phyloP scores from a whole-genome alignment of 30 jellyfish, hydroid and myxozoan species.

The Aurelia sp. region DNA sequence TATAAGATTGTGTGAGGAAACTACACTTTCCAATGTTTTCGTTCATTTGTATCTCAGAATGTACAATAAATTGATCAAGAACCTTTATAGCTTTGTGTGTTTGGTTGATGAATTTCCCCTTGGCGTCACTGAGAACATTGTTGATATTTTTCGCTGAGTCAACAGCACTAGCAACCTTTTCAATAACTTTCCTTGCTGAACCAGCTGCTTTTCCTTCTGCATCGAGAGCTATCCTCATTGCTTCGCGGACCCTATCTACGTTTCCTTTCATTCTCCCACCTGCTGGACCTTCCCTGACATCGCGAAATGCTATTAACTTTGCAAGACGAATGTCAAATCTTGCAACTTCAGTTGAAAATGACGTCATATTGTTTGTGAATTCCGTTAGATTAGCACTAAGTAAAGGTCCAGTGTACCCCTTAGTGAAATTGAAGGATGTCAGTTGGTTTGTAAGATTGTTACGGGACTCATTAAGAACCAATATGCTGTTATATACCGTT shows the following conservation, averaged over 20 bases:
- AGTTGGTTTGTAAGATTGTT: not conserved
- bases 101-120: conserved; percentile 13
- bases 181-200: too few species aligned
- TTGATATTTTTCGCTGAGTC: not conserved
- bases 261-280: too few species aligned
- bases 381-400: conserved; percentile 21
- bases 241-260: too few species aligned
- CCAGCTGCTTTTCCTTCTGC: too few species aligned
- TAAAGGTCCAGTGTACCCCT: conserved; percentile 7
- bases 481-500: not conserved
- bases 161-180: not conserved
- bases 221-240: too few species aligned
- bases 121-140: conserved; percentile 7
- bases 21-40: conserved; percentile 59
- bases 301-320: not conserved
- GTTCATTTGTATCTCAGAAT: conserved; percentile 20
- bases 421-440: not conserved
- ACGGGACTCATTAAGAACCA: not conserved
- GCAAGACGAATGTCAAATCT: conserved; percentile 9
- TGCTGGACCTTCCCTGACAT: too few species aligned
- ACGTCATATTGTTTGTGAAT: conserved; percentile 8
- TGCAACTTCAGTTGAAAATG: not conserved
- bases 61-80: conserved; percentile 34
- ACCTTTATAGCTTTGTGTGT: conserved; percentile 19
- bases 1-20: conserved; percentile 27